These are phyloP conservation scores for Uloborus diversus DNA, from an alignment of 1,140 invertebrate species.

Conservation along the genomic window DNA sequence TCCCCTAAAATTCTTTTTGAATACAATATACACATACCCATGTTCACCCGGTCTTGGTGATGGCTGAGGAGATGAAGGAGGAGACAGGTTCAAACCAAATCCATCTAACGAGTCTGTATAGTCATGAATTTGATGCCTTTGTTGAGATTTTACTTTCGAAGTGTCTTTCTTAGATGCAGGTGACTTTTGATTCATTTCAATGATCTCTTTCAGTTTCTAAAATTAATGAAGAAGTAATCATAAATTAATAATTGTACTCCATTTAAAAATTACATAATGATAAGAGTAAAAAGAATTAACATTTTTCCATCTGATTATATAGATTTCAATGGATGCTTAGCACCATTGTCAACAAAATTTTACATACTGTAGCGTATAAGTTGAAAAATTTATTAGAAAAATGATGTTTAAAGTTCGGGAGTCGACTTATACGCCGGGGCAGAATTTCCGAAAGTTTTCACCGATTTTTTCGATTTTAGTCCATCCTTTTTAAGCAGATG, in stretches of 20 bases:
- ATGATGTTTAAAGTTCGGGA: too few species aligned
- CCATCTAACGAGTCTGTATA: background rate
- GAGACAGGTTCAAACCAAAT: background rate
- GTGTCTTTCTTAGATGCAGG: background rate
- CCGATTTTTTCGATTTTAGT: too few species aligned
- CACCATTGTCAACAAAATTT: too few species aligned
- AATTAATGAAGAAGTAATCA: background rate
- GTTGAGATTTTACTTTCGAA: background rate
- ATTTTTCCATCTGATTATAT: too few species aligned
- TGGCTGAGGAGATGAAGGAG: slow-evolving; percentile 4
- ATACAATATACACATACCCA: too few species aligned
- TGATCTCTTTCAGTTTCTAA: slow-evolving; percentile 67
- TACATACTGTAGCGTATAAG: too few species aligned
- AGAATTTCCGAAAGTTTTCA: too few species aligned
- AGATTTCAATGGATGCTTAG: too few species aligned
- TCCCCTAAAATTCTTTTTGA: too few species aligned
- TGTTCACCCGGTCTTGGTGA: background rate
- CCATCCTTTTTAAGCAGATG: too few species aligned
- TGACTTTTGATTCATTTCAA: slow-evolving; percentile 6
- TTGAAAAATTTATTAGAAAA: too few species aligned
- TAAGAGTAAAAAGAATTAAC: background rate
- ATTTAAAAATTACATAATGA: background rate
- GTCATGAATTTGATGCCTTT: background rate
- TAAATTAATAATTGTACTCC: background rate
- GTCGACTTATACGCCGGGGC: too few species aligned